Conservation (phyloP, 2,888 invertebrate species). For the Galerucella calmariensis region DNA sequence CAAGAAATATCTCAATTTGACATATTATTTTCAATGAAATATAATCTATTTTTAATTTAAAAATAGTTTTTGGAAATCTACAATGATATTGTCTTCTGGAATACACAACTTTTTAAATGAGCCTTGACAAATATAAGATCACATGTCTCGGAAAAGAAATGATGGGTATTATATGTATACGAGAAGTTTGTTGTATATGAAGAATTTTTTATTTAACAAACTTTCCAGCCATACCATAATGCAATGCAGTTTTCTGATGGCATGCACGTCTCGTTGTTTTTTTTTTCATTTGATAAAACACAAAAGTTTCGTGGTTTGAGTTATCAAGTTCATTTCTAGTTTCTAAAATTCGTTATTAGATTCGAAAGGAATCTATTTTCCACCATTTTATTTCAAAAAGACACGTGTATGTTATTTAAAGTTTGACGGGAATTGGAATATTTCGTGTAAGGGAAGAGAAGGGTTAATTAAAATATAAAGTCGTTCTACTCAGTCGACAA, state of each 20-base stretch:
- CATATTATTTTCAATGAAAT: no score
- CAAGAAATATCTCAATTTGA: no score
- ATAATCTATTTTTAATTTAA: no score
- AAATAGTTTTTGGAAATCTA: no score
- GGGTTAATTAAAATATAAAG: neutral
- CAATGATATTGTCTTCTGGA: neutral
- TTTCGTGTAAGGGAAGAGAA: neutral
- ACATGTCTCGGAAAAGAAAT: conserved; percentile 2
- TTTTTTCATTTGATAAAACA: neutral
- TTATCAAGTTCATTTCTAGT: conserved; percentile 1
- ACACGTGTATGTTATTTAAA: neutral
- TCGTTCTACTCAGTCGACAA: neutral
- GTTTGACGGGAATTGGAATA: neutral
- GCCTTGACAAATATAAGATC: conserved; percentile 5
- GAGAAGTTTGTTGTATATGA: neutral
- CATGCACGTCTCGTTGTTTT: neutral
- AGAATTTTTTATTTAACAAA: neutral
- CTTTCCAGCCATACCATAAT: neutral
- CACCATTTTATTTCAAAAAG: neutral
- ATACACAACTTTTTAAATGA: conserved; percentile 3
- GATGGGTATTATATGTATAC: neutral
- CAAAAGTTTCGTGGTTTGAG: conserved; percentile 2
- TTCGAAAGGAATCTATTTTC: neutral
- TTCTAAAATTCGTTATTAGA: neutral
- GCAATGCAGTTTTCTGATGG: neutral